Evolutionary conservation across 1,140 invertebrate genomes (phyloP), one percentile per base, ranked within the genome.

Genomic region (Zaprionus taronus): DNA sequence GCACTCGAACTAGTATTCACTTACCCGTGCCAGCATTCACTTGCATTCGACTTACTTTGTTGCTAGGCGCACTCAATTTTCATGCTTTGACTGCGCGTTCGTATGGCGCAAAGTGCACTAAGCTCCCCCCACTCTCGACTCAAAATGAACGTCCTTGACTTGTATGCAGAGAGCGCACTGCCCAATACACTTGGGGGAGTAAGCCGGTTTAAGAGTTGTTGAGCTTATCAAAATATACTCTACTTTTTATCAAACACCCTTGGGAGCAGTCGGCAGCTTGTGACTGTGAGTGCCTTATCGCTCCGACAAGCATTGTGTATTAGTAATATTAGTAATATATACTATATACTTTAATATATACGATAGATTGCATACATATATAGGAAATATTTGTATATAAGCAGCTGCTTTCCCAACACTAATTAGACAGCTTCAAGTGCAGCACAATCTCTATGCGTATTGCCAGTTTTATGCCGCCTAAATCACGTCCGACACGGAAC

Each of bases 41-140:
- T 44, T 17, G 41, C 41, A 47, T 47, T 17, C 41, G n/a, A n/a
- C 51, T 49, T 47, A 31, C 20, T 38, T 65, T 79, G 84, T 89
- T 89, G 85, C 84, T 71, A 89, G 41, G 84, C 75, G 81, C 47
- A 61, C 81, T 84, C 81, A 76, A 78, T 83, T 83, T 72, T 60
- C 70, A 83, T 62, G 49, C 20, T 22, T 15, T 22, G 41, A 62
- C 79, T 28, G 56, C 62, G 61, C 62, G 61, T 56, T 44, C 49
- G 55, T 47, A 56, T 17, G 14, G 2, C 34, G 5, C n/a, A 49
- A 72, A 72, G 55, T 72, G 62, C 5, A 24, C 55, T 66, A 17
- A 9, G 47, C 62, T 26, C 31, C 12, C 17, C 17, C 28, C n/a
- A 34, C 31, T 47, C 44, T 34, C 9, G 9, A 26, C 34, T 55